These are phyloP conservation scores for Atrina japonica DNA, from an alignment of 2,888 invertebrate species.

Conservation along the genomic window DNA sequence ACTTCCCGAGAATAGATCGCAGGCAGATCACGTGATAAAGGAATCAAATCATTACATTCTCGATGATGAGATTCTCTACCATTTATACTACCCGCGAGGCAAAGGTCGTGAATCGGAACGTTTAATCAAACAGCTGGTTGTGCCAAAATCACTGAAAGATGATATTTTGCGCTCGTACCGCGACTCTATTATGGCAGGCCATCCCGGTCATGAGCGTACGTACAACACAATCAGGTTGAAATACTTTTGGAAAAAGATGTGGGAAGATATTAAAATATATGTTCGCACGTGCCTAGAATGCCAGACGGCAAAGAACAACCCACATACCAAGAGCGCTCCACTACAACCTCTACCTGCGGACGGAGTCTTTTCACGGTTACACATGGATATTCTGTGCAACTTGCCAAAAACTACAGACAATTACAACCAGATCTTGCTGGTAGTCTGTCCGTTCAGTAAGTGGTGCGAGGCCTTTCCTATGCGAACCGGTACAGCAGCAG, in stretches of 20 bases:
- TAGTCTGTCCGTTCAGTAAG: slow-evolving; percentile 11
- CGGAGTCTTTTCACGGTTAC: slow-evolving; percentile 27
- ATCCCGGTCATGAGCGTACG: slow-evolving; percentile 21
- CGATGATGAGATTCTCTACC: slow-evolving; percentile 6
- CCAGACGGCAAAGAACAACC: slow-evolving; percentile 34
- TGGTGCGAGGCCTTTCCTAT: slow-evolving; percentile 23
- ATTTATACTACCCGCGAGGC: slow-evolving; percentile 11
- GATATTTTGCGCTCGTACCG: too few relatives aligned
- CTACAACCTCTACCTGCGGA: slow-evolving; percentile 33
- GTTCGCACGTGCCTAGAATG: slow-evolving; percentile 36
- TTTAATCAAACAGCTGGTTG: slow-evolving; percentile 17
- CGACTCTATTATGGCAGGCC: too few relatives aligned
- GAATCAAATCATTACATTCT: slow-evolving; percentile 13
- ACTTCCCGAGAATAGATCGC: neutral
- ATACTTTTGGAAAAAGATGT: slow-evolving; percentile 46
- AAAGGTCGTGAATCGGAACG: neutral
- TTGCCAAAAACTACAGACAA: slow-evolving; percentile 25
- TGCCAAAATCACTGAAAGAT: slow-evolving; percentile 5
- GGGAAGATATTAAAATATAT: slow-evolving; percentile 44
- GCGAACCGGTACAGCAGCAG: neutral
- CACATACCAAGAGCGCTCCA: slow-evolving; percentile 25
- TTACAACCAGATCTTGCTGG: slow-evolving; percentile 16
- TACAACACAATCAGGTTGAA: slow-evolving; percentile 40
- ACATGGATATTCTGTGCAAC: slow-evolving; percentile 44
- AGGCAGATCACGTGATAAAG: neutral